Conservation (phyloP, 2,888 invertebrate species). For the Odontothrips loti region DNA sequence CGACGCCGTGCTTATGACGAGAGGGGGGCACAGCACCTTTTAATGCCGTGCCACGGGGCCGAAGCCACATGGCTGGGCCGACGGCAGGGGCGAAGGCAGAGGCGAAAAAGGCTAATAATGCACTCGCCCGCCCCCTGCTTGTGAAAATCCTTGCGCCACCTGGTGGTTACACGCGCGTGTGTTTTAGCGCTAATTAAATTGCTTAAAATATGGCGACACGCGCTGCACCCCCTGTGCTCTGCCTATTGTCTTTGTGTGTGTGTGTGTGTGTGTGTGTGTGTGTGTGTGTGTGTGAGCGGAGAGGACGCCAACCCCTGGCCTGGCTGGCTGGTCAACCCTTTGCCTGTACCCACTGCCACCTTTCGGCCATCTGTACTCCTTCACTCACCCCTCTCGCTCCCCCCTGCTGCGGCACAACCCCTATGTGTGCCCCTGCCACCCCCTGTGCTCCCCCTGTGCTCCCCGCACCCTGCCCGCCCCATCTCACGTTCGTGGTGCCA, state of each 20-base stretch:
- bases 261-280: background rate
- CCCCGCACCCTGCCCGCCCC: too few relatives aligned
- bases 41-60: too few relatives aligned
- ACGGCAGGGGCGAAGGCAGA: too few relatives aligned
- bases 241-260: background rate
- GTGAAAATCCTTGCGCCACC: background rate
- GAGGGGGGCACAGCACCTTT: too few relatives aligned
- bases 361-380: constrained; percentile 9
- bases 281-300: background rate
- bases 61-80: too few relatives aligned
- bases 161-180: background rate
- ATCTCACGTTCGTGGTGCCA: too few relatives aligned
- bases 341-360: background rate
- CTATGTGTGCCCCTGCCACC: background rate
- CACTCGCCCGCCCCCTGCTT: background rate
- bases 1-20: too few relatives aligned
- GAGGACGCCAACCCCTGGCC: background rate
- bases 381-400: background rate
- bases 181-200: constrained; percentile 25
- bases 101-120: too few relatives aligned
- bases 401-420: background rate
- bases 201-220: constrained; percentile 19
- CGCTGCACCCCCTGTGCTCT: background rate
- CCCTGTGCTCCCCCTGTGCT: background rate
- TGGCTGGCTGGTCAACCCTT: background rate